Evolutionary conservation across 2,797 vertebrate genomes (phyloP).

Genomic region (Sitta carolinensis): DNA sequence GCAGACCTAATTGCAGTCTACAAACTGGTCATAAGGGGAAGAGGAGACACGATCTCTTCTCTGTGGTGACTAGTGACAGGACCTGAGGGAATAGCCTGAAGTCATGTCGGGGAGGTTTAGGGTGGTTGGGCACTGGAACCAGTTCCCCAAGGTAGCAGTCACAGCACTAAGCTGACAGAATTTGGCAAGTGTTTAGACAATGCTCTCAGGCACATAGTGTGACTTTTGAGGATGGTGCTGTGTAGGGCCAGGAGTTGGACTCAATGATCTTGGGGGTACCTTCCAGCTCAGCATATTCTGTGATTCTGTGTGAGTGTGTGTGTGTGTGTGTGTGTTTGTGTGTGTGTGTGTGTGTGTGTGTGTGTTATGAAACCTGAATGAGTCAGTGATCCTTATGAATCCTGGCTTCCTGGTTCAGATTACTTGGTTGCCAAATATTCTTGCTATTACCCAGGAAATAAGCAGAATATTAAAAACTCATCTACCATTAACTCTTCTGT

Average conservation of each 20-base stretch:
- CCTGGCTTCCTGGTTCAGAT: not conserved
- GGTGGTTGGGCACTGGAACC: not conserved
- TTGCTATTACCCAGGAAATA: not conserved
- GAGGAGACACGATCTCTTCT: too few relatives aligned
- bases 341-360: not conserved
- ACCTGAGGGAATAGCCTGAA: not conserved
- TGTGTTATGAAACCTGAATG: not conserved
- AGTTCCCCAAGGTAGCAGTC: fast-evolving
- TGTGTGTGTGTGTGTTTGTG: not conserved
- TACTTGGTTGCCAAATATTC: not conserved
- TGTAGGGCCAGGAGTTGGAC: not conserved
- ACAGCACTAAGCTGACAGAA: not conserved
- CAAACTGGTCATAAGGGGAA: fast-evolving
- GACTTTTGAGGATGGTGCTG: not conserved
- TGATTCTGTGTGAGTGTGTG: not conserved
- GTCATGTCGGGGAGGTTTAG: not conserved
- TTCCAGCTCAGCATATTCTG: not conserved
- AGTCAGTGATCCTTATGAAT: not conserved
- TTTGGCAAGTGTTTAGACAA: fast-evolving
- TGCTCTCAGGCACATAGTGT: too few relatives aligned
- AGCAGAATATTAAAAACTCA: not conserved
- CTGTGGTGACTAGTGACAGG: not conserved
- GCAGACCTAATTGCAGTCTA: not conserved
- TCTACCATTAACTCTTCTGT: not conserved
- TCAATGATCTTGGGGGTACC: fast-evolving